A percentile compares a stretch with the other conserved stretches of the same genome.
phyloP scores from a whole-genome alignment of 1,140 invertebrate genomes.

The Frieseomelitta varia region DNA sequence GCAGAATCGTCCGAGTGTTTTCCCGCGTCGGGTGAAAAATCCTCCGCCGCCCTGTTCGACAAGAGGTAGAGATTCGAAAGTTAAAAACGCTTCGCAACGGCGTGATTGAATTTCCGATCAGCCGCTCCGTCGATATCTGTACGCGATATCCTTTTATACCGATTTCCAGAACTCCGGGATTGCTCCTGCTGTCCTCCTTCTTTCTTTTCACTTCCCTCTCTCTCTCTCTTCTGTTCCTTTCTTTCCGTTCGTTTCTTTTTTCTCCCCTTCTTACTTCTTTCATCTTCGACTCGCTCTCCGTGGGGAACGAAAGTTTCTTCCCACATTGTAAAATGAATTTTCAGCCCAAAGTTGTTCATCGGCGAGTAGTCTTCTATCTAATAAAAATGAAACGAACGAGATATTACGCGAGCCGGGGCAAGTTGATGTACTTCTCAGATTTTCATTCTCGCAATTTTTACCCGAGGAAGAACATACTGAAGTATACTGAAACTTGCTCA shows the following conservation, averaged over 20 bases:
- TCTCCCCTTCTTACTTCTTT: not conserved
- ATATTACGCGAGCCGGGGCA: too few relatives aligned
- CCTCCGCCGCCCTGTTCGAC: not conserved
- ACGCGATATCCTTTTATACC: constrained; percentile 20
- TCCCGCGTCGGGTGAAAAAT: not conserved
- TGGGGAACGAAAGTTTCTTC: not conserved
- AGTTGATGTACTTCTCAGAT: too few relatives aligned
- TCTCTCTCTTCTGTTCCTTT: not conserved
- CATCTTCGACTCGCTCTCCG: not conserved
- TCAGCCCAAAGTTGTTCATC: too few relatives aligned
- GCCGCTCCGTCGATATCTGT: constrained; percentile 39
- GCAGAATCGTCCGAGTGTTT: not conserved
- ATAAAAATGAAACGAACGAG: too few relatives aligned
- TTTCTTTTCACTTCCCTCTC: not conserved
- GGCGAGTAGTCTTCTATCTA: too few relatives aligned
- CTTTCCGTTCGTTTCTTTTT: not conserved
- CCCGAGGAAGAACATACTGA: too few relatives aligned
- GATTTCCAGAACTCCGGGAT: constrained; percentile 33
- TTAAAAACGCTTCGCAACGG: constrained; percentile 67
- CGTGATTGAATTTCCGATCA: constrained; percentile 72
- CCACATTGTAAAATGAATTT: too few relatives aligned
- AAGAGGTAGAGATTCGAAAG: constrained; percentile 48
- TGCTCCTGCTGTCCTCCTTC: not conserved
- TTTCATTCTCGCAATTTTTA: too few relatives aligned
- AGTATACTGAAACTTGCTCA: too few relatives aligned